Base-by-base conservation (phyloP, 2,797 vertebrate species). In the Propithecus perrieri region DNA sequence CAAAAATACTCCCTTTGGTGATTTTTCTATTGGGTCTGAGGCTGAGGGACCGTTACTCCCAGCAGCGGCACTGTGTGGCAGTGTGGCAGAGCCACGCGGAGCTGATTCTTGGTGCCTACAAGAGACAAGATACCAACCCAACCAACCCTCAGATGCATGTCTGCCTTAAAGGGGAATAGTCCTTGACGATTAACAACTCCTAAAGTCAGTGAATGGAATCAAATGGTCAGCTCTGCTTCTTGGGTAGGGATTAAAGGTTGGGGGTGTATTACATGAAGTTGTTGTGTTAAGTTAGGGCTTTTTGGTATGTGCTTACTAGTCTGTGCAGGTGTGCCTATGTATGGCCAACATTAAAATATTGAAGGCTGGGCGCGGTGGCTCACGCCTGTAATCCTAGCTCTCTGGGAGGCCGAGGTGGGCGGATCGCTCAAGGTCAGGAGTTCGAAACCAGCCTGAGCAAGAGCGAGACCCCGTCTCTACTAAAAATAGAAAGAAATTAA, bases 41-140 rank as follows among this genome's bases (percentile, higher is more conserved):
- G 18, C 65, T 67, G 46, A 57, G 74, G 38, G 38, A 20, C 46
- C 18, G 38, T 30, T 7, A 5, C 33, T n/a, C 57, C 7, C 2
- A 55, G 59, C 81, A 79, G 80, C 2, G 1, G 3, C 24, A 65
- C 18, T 8, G 17, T 5, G 15, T 4, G 38, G 38, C 65, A 33
- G 26, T 4, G 48, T 41, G 33, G 7, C 13, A 50, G 76, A 43
- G 67, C 20, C 26, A n/a, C 0, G 0, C 7, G 4, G 65, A 80
- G 46, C 38, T 0, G 26, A 53, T 30, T 78, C 72, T 35, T 55
- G 48, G 48, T 83, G 67, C 14, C 55, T 22, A 4, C 20, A 57
- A 7, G 10, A 86, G 59, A 17, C 20, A 22, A 65, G 89, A 20
- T 0, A 17, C 26, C 28, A 46, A 67, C 7, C 24, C 92, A 65